Evolutionary conservation across 1,140 invertebrate genomes (phyloP), one percentile per base, ranked within the genome.

Genomic region (Drusus annulatus): DNA sequence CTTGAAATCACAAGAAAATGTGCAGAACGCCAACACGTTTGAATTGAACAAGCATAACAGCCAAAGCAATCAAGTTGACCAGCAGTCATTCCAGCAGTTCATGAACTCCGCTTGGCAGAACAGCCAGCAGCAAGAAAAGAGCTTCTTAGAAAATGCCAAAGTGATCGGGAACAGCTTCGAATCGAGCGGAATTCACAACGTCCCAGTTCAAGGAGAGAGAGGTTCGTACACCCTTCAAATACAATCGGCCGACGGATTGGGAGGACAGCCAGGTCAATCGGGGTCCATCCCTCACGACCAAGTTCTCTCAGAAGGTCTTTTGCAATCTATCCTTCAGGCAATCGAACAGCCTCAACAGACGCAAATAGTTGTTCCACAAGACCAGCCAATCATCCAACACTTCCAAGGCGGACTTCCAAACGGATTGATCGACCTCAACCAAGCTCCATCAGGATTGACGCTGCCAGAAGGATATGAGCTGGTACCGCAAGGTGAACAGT

Each of bases 251-350:
- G 88, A 91, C 50, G 86, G 85, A 79, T n/a, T 90, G 88, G 19
- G 90, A 90, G 19, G 90, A 89, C 17, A 80, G 81, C 16, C 52
- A 84, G 17, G 84, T 84, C 45, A 85, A 90, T 87, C 65, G 83
- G 90, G 85, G 5, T 84, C 86, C 0, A 88, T 92, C 36, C 89
- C 91, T 13, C 95, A 96, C 81, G 93, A 94, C 21, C 93, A 95
- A 84, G 90, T 96, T 1, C 85, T 96, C 10, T 95, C 94, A 0
- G 92, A 95, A 84, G 94, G 93, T 7, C 88, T 96, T 0, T 86
- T 96, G 5, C 94, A 96, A 85, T 94, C 95, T 62, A 95, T 96
- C 71, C 86, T 96, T 3, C 91, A 92, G 51, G 94, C 93, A 2
- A 94, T 95, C 51, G 93, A 95, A 84, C 91, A 94, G 77, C 93